Evolutionary conservation across 2,797 vertebrate species (phyloP), one percentile per base, ranked within the genome.

Genomic region (Falco berigora): DNA sequence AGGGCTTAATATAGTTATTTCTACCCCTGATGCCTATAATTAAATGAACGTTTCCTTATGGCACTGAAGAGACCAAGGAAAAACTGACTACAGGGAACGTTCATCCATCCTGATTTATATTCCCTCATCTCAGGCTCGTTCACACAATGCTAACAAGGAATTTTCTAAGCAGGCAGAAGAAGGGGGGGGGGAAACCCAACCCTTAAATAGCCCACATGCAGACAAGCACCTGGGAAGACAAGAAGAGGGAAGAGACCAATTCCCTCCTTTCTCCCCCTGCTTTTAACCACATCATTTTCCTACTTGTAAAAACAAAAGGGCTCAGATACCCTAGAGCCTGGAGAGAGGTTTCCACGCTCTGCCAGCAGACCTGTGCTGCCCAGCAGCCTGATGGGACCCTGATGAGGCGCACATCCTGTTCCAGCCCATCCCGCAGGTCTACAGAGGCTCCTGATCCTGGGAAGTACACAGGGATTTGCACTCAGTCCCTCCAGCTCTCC

Each of bases 21-120:
- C 95, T 96, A 94, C 92, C 80, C 94, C 64, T 86, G 83, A 91
- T 86, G 86, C 86, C 82, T 95, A 90, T 96, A 96, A 97, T 97
- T 97, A 97, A 97, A 86, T 81, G 93, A 96, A 85, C 67, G 78
- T 94, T 97, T 96, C 90, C 95, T 96, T 95, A 94, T 66, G 90
- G 86, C 88, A 93, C 88, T 27, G 58, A 92, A 94, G 80, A 77
- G 9, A 90, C 92, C 71, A 85, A 93, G 90, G 88, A 88, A 97
- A 95, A 96, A 95, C 40, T 86, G 88, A 93, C 91, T 96, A 91
- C 38, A 86, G 93, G 93, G 96, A 96, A 95, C 96, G 93, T 94
- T 92, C 83, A 96, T 94, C 81, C 90, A 85, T 94, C 49, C 91
- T 93, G 80, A 95, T 96, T 95, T 91, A 93, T 78, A 92, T 30